phyloP scores from a whole-genome alignment of 2,797 vertebrate species.

The Philypnodon macrostomus region DNA sequence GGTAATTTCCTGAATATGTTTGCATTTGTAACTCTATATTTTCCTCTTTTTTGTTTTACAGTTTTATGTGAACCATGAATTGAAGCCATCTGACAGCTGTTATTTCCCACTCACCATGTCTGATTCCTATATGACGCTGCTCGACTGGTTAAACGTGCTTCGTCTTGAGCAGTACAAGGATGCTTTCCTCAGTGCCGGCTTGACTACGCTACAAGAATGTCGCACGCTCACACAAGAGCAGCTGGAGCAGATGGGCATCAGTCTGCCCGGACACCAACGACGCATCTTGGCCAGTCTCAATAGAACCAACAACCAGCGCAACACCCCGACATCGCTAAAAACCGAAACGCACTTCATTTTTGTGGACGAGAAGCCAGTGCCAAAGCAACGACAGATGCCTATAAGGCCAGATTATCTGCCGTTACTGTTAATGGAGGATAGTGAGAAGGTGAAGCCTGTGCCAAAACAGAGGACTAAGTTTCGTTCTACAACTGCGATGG shows the following conservation, averaged over 20 bases:
- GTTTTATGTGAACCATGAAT: constrained; percentile 39
- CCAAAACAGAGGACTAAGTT: constrained; percentile 85
- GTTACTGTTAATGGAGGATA: constrained; percentile 23
- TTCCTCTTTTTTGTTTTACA: constrained; percentile 27
- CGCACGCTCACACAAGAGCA: constrained; percentile 69
- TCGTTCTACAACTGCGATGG: constrained; percentile 26
- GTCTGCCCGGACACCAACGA: constrained; percentile 85
- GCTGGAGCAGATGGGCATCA: constrained; percentile 81
- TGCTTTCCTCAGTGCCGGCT: constrained; percentile 71
- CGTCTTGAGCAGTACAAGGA: constrained; percentile 85
- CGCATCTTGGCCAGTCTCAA: constrained; percentile 87
- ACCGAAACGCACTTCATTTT: constrained; percentile 42
- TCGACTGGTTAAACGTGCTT: constrained; percentile 81
- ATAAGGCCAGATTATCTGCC: constrained; percentile 17
- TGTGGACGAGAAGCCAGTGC: constrained; percentile 30
- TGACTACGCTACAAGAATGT: constrained; percentile 77
- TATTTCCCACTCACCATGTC: constrained; percentile 37
- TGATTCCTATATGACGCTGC: constrained; percentile 64
- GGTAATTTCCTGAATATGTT: not conserved
- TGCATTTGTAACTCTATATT: constrained; percentile 5
- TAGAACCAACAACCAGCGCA: constrained; percentile 62
- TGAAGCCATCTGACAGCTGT: constrained; percentile 23
- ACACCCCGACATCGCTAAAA: not conserved
- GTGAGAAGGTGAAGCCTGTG: constrained; percentile 65
- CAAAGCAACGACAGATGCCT: constrained; percentile 40